A percentile compares a stretch with the other conserved stretches of the same genome.
These are phyloP conservation scores for Microhierax caerulescens DNA, from an alignment of 2,797 vertebrate genomes.

Conservation along the genomic window DNA sequence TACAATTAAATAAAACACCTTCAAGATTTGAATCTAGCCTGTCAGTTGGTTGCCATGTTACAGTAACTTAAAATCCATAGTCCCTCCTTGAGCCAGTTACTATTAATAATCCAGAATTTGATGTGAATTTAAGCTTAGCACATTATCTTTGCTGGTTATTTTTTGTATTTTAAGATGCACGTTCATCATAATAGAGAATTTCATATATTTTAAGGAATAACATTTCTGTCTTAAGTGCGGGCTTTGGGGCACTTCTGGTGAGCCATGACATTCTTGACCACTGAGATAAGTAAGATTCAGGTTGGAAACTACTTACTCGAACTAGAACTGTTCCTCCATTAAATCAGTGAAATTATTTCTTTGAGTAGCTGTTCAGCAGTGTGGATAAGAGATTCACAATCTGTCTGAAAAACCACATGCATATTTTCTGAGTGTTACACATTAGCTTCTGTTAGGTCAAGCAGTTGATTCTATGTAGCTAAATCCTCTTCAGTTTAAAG, in stretches of 20 bases:
- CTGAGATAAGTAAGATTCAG: slow-evolving; percentile 20
- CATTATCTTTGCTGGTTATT: not conserved
- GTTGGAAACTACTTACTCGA: slow-evolving; percentile 29
- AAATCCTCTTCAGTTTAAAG: not conserved
- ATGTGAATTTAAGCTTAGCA: not conserved
- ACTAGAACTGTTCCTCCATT: slow-evolving; percentile 24
- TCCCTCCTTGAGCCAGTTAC: not conserved
- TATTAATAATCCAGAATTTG: not conserved
- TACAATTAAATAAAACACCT: slow-evolving; percentile 42
- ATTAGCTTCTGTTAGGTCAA: not conserved
- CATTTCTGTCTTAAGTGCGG: not conserved
- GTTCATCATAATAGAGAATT: not conserved
- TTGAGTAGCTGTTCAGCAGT: slow-evolving; percentile 6
- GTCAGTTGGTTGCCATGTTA: slow-evolving; percentile 4
- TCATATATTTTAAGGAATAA: not conserved
- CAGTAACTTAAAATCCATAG: slow-evolving; percentile 1
- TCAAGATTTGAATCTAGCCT: slow-evolving; percentile 56
- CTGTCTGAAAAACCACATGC: slow-evolving; percentile 28
- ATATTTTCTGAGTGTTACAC: not conserved
- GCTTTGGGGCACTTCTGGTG: not conserved
- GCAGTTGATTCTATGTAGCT: not conserved
- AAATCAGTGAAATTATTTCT: slow-evolving; percentile 42
- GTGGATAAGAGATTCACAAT: slow-evolving; percentile 39
- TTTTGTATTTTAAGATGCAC: not conserved
- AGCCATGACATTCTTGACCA: not conserved